A percentile compares a stretch with the other conserved stretches of the same genome.
Conservation (phyloP, 1,140 invertebrate genomes). For the Drosophila sturtevanti region DNA sequence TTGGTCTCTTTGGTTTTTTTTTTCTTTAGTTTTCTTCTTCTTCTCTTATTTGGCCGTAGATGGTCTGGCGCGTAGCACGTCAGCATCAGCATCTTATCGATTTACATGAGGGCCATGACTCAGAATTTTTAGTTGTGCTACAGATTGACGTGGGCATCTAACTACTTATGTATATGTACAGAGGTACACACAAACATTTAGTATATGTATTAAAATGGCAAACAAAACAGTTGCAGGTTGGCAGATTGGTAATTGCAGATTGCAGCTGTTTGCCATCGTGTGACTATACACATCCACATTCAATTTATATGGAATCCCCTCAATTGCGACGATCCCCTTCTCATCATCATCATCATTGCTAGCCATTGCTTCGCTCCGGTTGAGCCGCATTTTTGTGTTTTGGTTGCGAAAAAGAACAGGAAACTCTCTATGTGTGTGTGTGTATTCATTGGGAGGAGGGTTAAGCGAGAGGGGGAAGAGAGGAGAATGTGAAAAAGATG, state of each 20-base stretch:
- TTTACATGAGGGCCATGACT: slow-evolving; percentile 69
- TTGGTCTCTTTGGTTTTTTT: slow-evolving; percentile 31
- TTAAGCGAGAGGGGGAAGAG: not conserved
- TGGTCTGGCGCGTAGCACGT: slow-evolving; percentile 63
- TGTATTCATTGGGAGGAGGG: no score
- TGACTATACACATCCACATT: slow-evolving; percentile 38
- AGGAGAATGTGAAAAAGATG: slow-evolving; percentile 70
- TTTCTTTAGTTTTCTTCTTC: no score
- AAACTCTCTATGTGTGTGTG: slow-evolving; percentile 44
- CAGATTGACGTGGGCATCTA: slow-evolving; percentile 8
- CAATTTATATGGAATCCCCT: slow-evolving; percentile 54
- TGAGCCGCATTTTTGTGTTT: slow-evolving; percentile 69
- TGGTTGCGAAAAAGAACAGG: slow-evolving; percentile 77
- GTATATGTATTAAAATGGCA: slow-evolving; percentile 18
- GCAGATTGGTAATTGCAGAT: slow-evolving; percentile 30
- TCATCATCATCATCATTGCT: slow-evolving; percentile 25
- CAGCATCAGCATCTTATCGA: slow-evolving; percentile 71
- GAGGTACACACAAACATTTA: slow-evolving; percentile 29
- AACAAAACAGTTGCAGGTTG: slow-evolving; percentile 46
- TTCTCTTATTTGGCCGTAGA: slow-evolving; percentile 49
- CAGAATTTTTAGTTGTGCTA: slow-evolving; percentile 47
- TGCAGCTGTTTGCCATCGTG: slow-evolving; percentile 40
- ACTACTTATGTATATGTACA: slow-evolving; percentile 35
- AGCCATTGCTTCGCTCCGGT: slow-evolving; percentile 31
- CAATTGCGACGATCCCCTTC: not conserved